Base-by-base conservation (phyloP, 2,113 vertebrate species). In the Anarrhichthys ocellatus region DNA sequence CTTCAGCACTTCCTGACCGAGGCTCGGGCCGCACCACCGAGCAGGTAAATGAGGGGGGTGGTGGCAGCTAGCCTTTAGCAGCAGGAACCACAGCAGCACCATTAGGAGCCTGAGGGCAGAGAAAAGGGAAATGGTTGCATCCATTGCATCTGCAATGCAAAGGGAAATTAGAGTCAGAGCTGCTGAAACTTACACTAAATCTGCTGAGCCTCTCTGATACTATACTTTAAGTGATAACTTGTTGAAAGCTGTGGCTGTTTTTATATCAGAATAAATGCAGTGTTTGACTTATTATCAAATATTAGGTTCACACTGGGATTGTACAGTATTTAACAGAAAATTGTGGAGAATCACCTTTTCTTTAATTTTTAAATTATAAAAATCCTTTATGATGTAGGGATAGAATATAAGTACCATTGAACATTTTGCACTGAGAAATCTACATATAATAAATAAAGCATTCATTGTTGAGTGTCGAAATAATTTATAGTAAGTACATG, bases 1-100 rank as follows among this genome's bases (percentile, higher is more conserved):
- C 94, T 97, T 94, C 95, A 94, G 93, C 87, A 94, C 94, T 95
- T 97, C 95, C 96, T 97, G 95, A 96, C 96, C 92, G 92, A 93
- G 90, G 95, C 88, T 78, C 90, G 46, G 97, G 96, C 94, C 83
- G 82, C 74, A 96, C 96, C 96, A 89, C 74, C 85, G 83, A 93
- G 94, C 95, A 96, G 95, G 97, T 97, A 94, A 89, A 89, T 62
- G 74, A 72, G 83, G 87, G 92, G 84, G 87, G 87, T 61, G 76
- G 86, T 62, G 75, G 76, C 68, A 69, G 85, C 66, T 67, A 46
- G 70, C 76, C 82, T 24, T 74, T 32, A 71, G 77, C 77, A 87
- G 86, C 92, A 78, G 87, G 91, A 94, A 89, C 82, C 80, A 88
- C 86, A 24, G 67, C 91, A 91, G 91, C 82, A 78, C 64, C 40